A percentile compares a stretch with the other conserved stretches of the same genome.
phyloP scores from a whole-genome alignment of 2,888 invertebrate species.

The Hoplodrina blanda region DNA sequence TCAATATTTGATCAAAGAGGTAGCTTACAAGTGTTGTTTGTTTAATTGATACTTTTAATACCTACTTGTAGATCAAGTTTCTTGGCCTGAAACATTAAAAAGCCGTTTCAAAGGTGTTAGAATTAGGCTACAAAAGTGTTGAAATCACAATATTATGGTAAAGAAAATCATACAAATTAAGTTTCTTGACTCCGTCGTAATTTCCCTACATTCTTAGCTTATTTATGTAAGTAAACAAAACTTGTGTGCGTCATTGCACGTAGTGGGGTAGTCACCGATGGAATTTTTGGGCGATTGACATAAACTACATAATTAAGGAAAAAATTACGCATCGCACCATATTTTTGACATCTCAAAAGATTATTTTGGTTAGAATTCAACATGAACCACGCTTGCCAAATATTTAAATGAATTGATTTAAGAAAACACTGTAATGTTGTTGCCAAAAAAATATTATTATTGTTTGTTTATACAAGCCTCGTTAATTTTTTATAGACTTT shows the following conservation, averaged over 20 bases:
- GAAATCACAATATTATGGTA: neutral
- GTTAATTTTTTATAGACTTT: slow-evolving; percentile 69
- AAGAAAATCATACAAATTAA: slow-evolving; percentile 6
- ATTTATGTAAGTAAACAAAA: slow-evolving; percentile 22
- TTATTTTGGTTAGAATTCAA: slow-evolving; percentile 26
- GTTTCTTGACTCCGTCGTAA: slow-evolving; percentile 30
- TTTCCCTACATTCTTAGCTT: slow-evolving; percentile 24
- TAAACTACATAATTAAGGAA: slow-evolving; percentile 24
- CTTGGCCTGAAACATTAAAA: neutral
- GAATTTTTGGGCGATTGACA: slow-evolving; percentile 47
- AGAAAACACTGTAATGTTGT: slow-evolving; percentile 51
- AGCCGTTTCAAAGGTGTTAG: neutral
- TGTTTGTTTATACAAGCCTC: slow-evolving; percentile 55
- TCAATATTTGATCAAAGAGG: slow-evolving; percentile 9
- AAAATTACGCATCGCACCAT: slow-evolving; percentile 27
- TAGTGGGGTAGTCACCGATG: slow-evolving; percentile 11
- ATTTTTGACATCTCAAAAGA: slow-evolving; percentile 38
- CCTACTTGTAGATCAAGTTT: neutral
- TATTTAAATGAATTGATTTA: slow-evolving; percentile 58
- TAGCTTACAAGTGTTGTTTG: neutral
- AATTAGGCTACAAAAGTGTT: neutral
- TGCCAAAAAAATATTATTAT: slow-evolving; percentile 59
- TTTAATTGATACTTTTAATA: neutral
- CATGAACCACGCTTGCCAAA: slow-evolving; percentile 54
- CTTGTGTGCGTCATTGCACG: slow-evolving; percentile 33